phyloP scores from a whole-genome alignment of 2,888 invertebrate species.

The Torymus auratus region DNA sequence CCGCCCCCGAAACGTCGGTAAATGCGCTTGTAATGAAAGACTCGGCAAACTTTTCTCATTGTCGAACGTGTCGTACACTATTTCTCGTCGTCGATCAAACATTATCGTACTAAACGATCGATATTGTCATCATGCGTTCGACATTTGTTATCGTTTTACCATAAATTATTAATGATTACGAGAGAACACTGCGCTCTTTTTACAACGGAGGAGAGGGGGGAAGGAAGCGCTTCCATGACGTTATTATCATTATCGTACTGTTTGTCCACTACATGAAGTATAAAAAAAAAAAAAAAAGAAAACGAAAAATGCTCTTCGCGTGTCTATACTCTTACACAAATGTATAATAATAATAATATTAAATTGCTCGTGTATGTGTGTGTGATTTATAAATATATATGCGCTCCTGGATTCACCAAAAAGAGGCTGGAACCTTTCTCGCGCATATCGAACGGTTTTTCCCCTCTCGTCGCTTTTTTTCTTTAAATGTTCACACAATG shows the following conservation, averaged over 20 bases:
- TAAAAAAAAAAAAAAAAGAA: conserved; percentile 26
- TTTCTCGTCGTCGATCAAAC: conserved; percentile 13
- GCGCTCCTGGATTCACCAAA: background rate
- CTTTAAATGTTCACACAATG: too few species aligned
- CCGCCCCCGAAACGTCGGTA: background rate
- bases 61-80: background rate
- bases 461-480: conserved; percentile 17
- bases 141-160: conserved; percentile 41
- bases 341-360: background rate
- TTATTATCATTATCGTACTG: conserved; percentile 13
- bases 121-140: background rate
- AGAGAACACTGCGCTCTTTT: conserved; percentile 22
- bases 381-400: conserved; percentile 23
- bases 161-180: conserved; percentile 41
- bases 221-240: too few species aligned
- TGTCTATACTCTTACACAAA: conserved; percentile 26
- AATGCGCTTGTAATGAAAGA: conserved; percentile 23
- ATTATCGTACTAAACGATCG: conserved; percentile 14
- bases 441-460: conserved; percentile 17
- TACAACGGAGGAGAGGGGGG: too few species aligned
- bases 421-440: too few species aligned
- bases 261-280: conserved; percentile 29
- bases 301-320: conserved; percentile 16
- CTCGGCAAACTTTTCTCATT: conserved; percentile 25
- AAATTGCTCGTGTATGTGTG: background rate